Conservation (phyloP, 2,888 invertebrate genomes). For the Chrysodeixis includens region DNA sequence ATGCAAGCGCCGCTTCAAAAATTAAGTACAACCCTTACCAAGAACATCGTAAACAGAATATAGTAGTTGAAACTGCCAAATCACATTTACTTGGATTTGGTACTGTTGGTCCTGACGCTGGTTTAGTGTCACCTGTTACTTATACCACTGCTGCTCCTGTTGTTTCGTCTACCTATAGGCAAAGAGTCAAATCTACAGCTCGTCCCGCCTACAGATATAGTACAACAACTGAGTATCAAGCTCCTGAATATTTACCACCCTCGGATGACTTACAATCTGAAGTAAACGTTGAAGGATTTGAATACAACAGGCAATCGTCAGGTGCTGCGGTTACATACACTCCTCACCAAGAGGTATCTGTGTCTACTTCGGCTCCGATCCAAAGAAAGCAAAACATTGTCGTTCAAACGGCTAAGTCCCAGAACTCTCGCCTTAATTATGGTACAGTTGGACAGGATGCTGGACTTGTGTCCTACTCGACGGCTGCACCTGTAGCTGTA, state of each 20-base stretch:
- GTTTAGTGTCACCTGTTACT: constrained; percentile 76
- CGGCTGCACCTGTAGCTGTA: constrained; percentile 71
- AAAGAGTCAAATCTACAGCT: constrained; percentile 68
- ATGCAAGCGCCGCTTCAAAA: constrained; percentile 57
- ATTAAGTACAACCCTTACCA: constrained; percentile 76
- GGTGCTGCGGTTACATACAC: constrained; percentile 65
- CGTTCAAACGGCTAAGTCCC: constrained; percentile 79
- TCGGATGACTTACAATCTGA: constrained; percentile 62
- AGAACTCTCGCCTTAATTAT: constrained; percentile 71
- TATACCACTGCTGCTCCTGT: constrained; percentile 76
- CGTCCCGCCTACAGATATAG: constrained; percentile 68
- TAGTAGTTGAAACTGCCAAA: constrained; percentile 82
- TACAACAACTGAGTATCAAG: constrained; percentile 72
- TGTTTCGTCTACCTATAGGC: constrained; percentile 69
- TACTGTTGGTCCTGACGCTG: constrained; percentile 84
- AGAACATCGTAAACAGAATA: constrained; percentile 79
- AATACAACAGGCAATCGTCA: constrained; percentile 64
- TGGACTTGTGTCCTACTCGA: constrained; percentile 78
- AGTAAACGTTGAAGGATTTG: constrained; percentile 68
- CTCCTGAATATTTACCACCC: constrained; percentile 81
- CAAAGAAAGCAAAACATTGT: constrained; percentile 79
- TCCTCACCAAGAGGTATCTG: constrained; percentile 69
- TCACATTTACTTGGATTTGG: constrained; percentile 83
- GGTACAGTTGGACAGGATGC: constrained; percentile 78
- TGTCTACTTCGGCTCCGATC: constrained; percentile 64